Evolutionary conservation across 92 coral and sea anemone genomes (phyloP).

Genomic region (Epizoanthus ramosus): DNA sequence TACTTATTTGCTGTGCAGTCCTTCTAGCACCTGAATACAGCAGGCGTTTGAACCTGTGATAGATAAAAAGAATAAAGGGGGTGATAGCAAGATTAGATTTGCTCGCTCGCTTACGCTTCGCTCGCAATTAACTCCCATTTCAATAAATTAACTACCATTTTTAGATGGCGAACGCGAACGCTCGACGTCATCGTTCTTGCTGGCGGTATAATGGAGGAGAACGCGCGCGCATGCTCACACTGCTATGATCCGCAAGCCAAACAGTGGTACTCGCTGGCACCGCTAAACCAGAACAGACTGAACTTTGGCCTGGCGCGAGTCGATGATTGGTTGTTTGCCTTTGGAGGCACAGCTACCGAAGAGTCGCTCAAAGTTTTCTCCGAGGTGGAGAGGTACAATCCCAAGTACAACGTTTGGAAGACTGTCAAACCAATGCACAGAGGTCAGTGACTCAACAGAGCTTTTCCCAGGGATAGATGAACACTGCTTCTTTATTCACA

Average conservation of each 20-base stretch:
- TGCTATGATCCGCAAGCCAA: constrained; percentile 83
- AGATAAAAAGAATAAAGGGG: too few relatives aligned
- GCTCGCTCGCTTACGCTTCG: too few relatives aligned
- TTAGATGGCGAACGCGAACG: constrained; percentile 87
- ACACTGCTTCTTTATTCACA: too few relatives aligned
- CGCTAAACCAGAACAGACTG: constrained; percentile 66
- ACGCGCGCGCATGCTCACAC: constrained; percentile 62
- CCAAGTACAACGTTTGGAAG: constrained; percentile 82
- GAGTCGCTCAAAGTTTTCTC: constrained; percentile 62
- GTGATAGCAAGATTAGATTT: too few relatives aligned
- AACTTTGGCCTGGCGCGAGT: constrained; percentile 79
- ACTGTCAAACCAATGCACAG: constrained; percentile 43
- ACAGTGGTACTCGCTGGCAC: constrained; percentile 79
- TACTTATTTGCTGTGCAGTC: too few relatives aligned
- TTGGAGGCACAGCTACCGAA: constrained; percentile 73
- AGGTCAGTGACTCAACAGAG: constrained; percentile 38
- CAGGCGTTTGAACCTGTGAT: too few relatives aligned
- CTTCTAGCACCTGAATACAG: too few relatives aligned
- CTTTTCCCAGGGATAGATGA: too few relatives aligned
- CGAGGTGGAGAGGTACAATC: constrained; percentile 78
- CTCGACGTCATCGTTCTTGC: constrained; percentile 67
- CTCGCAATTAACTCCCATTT: too few relatives aligned
- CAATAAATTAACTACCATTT: background rate
- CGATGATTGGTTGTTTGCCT: constrained; percentile 59
- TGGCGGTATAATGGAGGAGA: constrained; percentile 81